Evolutionary conservation across 2,113 vertebrate genomes (phyloP).

Genomic region (Syrmaticus mikado): DNA sequence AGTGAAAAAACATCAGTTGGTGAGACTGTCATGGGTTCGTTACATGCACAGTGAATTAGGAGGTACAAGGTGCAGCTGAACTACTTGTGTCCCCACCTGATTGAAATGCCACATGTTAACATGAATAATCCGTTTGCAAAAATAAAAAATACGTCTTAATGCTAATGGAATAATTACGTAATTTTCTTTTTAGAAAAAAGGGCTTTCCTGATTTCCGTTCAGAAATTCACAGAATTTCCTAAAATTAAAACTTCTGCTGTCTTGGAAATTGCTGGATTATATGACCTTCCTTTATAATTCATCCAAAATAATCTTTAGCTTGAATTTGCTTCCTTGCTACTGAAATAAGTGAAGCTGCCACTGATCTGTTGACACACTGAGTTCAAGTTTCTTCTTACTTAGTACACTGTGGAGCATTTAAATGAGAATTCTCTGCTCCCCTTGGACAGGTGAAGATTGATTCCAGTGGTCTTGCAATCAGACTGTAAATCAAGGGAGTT

Average conservation of each 20-base stretch:
- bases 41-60: not conserved
- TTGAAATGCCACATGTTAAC: not conserved
- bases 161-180: not conserved
- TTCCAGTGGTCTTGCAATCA: not conserved
- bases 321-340: not conserved
- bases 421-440: slow-evolving; percentile 19
- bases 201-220: not conserved
- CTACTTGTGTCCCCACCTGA: not conserved
- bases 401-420: not conserved
- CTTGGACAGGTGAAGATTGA: slow-evolving; percentile 35
- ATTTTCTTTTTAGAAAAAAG: not conserved
- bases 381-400: not conserved
- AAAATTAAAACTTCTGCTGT: not conserved
- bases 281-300: not conserved
- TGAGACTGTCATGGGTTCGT: not conserved
- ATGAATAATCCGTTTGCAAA: not conserved
- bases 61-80: not conserved
- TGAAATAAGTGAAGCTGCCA: not conserved
- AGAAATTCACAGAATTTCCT: not conserved
- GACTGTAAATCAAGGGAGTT: not conserved
- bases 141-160: not conserved
- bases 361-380: not conserved
- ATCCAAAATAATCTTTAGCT: not conserved
- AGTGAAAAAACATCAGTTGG: not conserved
- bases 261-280: not conserved